Conservation (phyloP, 2,797 vertebrate species). For the Rachycentron canadum region DNA sequence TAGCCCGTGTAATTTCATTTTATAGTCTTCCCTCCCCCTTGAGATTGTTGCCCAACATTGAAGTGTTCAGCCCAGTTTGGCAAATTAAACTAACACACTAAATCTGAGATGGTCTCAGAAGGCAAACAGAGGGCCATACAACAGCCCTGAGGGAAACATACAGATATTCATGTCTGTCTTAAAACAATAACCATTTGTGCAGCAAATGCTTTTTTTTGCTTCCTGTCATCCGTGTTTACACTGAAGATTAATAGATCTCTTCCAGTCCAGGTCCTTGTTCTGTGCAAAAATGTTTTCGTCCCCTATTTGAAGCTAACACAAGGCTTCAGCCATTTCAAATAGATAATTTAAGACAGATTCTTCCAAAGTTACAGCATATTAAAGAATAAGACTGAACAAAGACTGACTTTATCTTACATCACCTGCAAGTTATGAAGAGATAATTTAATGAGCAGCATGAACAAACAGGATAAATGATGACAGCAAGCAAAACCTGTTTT, state of each 20-base stretch:
- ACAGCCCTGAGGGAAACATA: neutral
- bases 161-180: neutral
- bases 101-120: slow-evolving; percentile 58
- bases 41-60: slow-evolving; percentile 48
- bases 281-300: neutral
- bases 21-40: slow-evolving; percentile 72
- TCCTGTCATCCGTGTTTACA: neutral
- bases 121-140: slow-evolving; percentile 34
- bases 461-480: neutral
- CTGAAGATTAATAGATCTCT: neutral
- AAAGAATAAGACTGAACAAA: neutral
- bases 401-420: neutral
- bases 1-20: slow-evolving; percentile 61
- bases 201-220: neutral
- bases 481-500: neutral
- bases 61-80: slow-evolving; percentile 54
- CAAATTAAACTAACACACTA: slow-evolving; percentile 58
- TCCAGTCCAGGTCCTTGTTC: neutral
- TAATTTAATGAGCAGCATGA: neutral
- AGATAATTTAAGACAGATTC: neutral
- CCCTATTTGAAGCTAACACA: neutral
- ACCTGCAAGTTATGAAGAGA: neutral
- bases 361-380: neutral
- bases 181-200: neutral
- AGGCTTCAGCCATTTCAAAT: neutral